Percentiles rank a stretch among this genome's conserved stretches.
phyloP scores from a whole-genome alignment of 2,113 vertebrate genomes.

The Elephantulus edwardii region DNA sequence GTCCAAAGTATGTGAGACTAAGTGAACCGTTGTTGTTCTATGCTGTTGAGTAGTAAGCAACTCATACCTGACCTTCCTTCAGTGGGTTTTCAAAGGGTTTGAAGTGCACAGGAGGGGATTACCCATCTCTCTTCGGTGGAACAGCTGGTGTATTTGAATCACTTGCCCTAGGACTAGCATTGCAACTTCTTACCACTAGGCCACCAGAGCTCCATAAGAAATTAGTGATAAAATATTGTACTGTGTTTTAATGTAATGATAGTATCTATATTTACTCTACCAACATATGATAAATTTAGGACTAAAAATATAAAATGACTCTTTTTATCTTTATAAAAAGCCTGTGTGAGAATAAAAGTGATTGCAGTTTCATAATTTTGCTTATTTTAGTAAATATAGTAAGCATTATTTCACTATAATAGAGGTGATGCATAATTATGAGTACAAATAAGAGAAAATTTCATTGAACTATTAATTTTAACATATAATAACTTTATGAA shows the following conservation, averaged over 20 bases:
- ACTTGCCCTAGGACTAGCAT: too few relatives aligned
- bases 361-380: constrained; percentile 6
- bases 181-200: too few relatives aligned
- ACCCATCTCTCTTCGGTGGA: too few relatives aligned
- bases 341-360: not conserved
- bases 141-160: too few relatives aligned
- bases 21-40: too few relatives aligned
- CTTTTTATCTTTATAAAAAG: not conserved
- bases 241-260: not conserved
- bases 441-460: not conserved
- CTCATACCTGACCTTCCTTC: too few relatives aligned
- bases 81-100: too few relatives aligned
- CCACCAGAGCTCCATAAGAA: too few relatives aligned
- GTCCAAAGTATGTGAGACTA: too few relatives aligned
- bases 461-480: constrained; percentile 53
- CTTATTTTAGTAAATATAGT: not conserved
- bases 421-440: constrained; percentile 35
- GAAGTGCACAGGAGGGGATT: too few relatives aligned
- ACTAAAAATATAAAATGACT: not conserved
- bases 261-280: not conserved
- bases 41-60: too few relatives aligned
- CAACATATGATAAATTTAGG: not conserved
- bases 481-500: constrained; percentile 24
- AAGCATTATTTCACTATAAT: not conserved
- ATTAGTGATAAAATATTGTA: not conserved